Conservation (phyloP, 92 coral and sea anemone species). For the Zoanthus sociatus region DNA sequence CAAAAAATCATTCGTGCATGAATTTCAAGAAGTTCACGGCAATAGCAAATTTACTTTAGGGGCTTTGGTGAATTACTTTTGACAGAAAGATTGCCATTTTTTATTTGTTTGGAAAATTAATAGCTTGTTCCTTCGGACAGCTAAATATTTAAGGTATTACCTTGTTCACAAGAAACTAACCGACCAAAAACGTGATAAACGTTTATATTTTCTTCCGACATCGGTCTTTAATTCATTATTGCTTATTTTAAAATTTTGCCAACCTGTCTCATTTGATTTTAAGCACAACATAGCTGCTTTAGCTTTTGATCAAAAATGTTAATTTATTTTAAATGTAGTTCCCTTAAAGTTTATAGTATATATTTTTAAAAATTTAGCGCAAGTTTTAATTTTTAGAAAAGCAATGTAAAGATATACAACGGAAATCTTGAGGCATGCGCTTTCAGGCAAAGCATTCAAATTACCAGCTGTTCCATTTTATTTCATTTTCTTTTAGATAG, state of each 20-base stretch:
- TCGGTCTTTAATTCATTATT: not conserved
- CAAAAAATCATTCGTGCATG: not conserved
- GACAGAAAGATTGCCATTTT: conserved; percentile 39
- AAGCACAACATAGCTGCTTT: not conserved
- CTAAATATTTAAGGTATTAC: not conserved
- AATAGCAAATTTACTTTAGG: not conserved
- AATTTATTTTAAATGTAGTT: conserved; percentile 15
- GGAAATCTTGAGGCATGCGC: not conserved
- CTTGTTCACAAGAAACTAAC: not conserved
- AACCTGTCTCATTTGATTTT: not conserved
- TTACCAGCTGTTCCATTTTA: conserved; percentile 16
- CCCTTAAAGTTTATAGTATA: not conserved
- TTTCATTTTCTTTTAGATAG: conserved; percentile 18
- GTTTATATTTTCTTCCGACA: too few relatives aligned
- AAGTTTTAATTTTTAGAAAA: conserved; percentile 22
- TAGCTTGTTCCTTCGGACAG: conserved; percentile 3
- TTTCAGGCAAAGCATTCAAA: conserved; percentile 6
- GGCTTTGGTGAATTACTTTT: not conserved
- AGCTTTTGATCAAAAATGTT: conserved; percentile 13
- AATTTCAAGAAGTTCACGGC: not conserved
- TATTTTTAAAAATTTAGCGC: not conserved
- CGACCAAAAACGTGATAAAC: not conserved
- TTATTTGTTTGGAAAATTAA: conserved; percentile 15
- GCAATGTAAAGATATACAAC: not conserved
- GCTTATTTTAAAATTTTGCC: not conserved